Conservation (phyloP, 64 coral and sea anemone genomes). For the Stylophora pistillata region DNA sequence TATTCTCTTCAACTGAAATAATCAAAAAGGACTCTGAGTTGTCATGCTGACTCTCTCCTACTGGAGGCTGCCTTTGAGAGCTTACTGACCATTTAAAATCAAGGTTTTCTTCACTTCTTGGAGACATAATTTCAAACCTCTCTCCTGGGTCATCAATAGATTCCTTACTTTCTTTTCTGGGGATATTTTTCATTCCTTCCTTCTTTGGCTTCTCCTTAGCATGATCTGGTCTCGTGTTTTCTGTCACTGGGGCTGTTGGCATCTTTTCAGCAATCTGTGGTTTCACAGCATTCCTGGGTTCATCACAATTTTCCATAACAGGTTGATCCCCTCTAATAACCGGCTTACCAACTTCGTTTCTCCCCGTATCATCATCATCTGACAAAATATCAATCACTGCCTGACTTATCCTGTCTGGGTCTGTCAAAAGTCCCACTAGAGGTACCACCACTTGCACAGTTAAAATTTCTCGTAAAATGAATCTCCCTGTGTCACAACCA, state of each 20-base stretch:
- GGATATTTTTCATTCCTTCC: not conserved
- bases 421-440: slow-evolving; percentile 63
- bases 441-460: slow-evolving; percentile 65
- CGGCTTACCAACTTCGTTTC: not conserved
- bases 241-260: not conserved
- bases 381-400: slow-evolving; percentile 65
- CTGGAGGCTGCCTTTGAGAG: slow-evolving; percentile 8
- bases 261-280: not conserved
- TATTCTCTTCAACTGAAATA: slow-evolving; percentile 19
- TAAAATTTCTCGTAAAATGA: slow-evolving; percentile 93
- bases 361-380: not conserved
- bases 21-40: slow-evolving; percentile 11
- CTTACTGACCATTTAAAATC: slow-evolving; percentile 13
- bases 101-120: not conserved
- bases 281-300: not conserved
- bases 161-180: slow-evolving; percentile 29
- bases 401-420: slow-evolving; percentile 83
- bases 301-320: not conserved
- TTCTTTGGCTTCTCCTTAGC: not conserved
- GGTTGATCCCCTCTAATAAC: not conserved
- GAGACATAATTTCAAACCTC: slow-evolving; percentile 25
- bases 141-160: slow-evolving; percentile 10
- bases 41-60: slow-evolving; percentile 33
- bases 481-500: slow-evolving; percentile 81
- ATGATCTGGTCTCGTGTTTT: not conserved